Percentiles rank a stretch among this genome's conserved stretches.
These are phyloP conservation scores for Nyctibius bracteatus DNA, from an alignment of 2,113 vertebrate genomes.

Conservation along the genomic window DNA sequence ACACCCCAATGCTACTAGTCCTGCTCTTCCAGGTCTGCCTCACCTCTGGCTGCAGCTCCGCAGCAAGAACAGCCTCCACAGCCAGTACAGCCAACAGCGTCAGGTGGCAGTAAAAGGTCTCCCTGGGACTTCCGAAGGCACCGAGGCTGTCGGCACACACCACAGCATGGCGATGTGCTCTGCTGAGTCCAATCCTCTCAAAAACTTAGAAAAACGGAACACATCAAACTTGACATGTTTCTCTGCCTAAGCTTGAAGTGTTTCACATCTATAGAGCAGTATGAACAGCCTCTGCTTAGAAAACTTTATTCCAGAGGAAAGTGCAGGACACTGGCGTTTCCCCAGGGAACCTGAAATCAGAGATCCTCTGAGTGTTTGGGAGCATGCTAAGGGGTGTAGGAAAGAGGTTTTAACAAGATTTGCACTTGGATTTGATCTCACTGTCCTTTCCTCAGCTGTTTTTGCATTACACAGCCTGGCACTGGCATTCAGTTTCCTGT, in stretches of 20 bases:
- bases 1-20: neutral
- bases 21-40: neutral
- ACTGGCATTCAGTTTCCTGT: neutral
- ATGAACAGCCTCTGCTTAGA: neutral
- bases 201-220: neutral
- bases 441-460: neutral
- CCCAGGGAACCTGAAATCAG: neutral
- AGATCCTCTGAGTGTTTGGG: neutral
- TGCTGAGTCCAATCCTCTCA: neutral
- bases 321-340: fast-evolving
- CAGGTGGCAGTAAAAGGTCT: neutral
- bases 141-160: fast-evolving
- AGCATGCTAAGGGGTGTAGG: neutral
- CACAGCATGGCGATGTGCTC: neutral
- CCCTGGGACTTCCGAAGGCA: neutral
- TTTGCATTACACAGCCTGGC: neutral
- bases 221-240: fast-evolving
- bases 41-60: neutral
- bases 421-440: neutral
- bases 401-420: neutral
- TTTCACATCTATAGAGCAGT: neutral
- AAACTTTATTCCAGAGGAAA: neutral
- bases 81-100: neutral
- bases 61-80: neutral
- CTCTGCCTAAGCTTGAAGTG: neutral